These are phyloP conservation scores for Silurus lanzhouensis DNA, from an alignment of 2,797 vertebrate species.

Conservation along the genomic window DNA sequence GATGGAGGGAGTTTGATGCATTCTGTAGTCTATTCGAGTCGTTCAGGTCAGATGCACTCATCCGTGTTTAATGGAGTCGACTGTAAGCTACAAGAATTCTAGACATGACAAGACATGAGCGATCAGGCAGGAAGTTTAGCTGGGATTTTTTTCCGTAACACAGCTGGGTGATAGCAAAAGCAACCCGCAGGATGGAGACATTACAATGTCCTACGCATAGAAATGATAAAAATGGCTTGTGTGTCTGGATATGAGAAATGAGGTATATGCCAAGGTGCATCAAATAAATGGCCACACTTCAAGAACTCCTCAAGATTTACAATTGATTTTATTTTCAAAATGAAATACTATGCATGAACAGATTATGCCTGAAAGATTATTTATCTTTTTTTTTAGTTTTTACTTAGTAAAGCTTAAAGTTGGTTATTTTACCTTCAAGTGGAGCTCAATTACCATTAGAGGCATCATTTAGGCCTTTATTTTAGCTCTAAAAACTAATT, in stretches of 20 bases:
- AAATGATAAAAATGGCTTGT: background rate
- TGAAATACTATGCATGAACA: no score
- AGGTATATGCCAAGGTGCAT: background rate
- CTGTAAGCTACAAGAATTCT: slow-evolving; percentile 5
- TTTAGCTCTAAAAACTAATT: no score
- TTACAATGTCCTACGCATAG: slow-evolving; percentile 4
- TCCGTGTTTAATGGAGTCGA: slow-evolving; percentile 23
- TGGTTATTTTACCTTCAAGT: no score
- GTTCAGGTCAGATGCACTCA: slow-evolving; percentile 47
- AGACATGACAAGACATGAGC: slow-evolving; percentile 21
- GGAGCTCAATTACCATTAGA: no score
- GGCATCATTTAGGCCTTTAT: no score
- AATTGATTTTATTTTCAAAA: no score
- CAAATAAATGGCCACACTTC: background rate
- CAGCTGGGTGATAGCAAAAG: background rate
- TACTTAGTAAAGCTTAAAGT: no score
- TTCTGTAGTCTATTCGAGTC: slow-evolving; percentile 42
- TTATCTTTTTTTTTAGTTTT: no score
- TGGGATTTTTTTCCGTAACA: slow-evolving; percentile 6
- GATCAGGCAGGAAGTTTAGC: slow-evolving; percentile 13
- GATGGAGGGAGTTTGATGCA: slow-evolving; percentile 28
- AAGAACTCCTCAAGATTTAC: no score
- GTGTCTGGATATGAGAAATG: background rate
- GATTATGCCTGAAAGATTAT: no score
- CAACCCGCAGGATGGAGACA: background rate